Conservation (phyloP, 2,888 invertebrate genomes). For the Pseudanteris insignis region DNA sequence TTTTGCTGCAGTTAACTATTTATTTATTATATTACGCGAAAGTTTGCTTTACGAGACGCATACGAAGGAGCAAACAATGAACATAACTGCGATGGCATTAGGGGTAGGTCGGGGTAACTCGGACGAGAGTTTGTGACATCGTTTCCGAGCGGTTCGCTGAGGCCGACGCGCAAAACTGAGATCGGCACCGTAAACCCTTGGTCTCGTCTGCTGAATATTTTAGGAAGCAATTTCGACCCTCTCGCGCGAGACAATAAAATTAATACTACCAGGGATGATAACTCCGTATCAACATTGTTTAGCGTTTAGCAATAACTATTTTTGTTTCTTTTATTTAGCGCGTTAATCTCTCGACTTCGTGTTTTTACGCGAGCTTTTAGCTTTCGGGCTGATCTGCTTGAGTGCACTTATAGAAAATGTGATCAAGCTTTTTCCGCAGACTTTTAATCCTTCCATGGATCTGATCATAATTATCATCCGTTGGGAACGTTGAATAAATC, state of each 20-base stretch:
- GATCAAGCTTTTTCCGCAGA: too few relatives aligned
- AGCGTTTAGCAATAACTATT: constrained; percentile 29
- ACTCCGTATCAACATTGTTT: constrained; percentile 42
- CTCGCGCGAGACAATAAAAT: constrained; percentile 55
- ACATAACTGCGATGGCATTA: constrained; percentile 34
- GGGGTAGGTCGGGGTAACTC: constrained; percentile 40
- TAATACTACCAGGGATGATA: constrained; percentile 50
- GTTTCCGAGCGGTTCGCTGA: constrained; percentile 45
- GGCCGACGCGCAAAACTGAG: constrained; percentile 51
- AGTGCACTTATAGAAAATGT: too few relatives aligned
- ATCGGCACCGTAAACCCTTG: constrained; percentile 57
- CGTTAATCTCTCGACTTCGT: not conserved
- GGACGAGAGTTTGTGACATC: constrained; percentile 41
- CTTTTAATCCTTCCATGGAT: too few relatives aligned
- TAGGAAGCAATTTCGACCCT: constrained; percentile 59
- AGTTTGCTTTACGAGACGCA: constrained; percentile 25
- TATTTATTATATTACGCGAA: constrained; percentile 19
- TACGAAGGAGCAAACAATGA: constrained; percentile 36
- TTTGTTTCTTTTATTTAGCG: not conserved
- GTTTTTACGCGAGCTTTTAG: too few relatives aligned
- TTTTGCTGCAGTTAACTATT: too few relatives aligned
- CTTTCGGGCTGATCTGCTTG: too few relatives aligned
- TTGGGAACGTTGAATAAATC: too few relatives aligned
- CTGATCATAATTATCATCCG: too few relatives aligned
- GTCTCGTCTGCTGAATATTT: constrained; percentile 61